These are phyloP conservation scores for Danaus chrysippus DNA, from an alignment of 2,888 invertebrate species.

Conservation along the genomic window DNA sequence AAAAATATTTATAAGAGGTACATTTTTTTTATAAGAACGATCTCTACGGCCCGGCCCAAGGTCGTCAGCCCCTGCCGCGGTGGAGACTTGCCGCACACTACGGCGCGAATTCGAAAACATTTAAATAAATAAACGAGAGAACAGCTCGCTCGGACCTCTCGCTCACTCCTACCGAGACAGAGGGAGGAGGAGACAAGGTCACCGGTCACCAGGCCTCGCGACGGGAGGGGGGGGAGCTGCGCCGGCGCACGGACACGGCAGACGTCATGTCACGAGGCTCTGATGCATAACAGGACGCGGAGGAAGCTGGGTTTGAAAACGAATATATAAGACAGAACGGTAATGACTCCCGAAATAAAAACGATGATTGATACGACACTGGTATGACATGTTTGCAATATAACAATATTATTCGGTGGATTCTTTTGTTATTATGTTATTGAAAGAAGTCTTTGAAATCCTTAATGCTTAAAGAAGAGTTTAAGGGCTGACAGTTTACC, in stretches of 20 bases:
- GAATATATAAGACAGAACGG: slow-evolving; percentile 14
- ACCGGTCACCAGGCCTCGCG: slow-evolving; percentile 74
- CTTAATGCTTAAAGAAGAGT: too few species aligned
- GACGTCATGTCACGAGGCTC: slow-evolving; percentile 63
- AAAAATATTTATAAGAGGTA: slow-evolving; percentile 2
- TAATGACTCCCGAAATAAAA: slow-evolving; percentile 7
- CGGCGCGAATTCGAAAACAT: slow-evolving; percentile 70
- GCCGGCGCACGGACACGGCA: slow-evolving; percentile 60
- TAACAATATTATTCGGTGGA: too few species aligned
- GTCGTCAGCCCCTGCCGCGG: slow-evolving; percentile 66
- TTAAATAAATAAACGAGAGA: slow-evolving; percentile 69
- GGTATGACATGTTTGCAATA: too few species aligned
- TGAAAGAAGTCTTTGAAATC: too few species aligned
- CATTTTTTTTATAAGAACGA: slow-evolving; percentile 31
- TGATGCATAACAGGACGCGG: slow-evolving; percentile 67
- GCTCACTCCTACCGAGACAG: slow-evolving; percentile 47
- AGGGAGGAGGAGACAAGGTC: slow-evolving; percentile 71
- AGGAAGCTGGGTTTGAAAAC: slow-evolving; percentile 39
- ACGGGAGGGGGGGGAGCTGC: slow-evolving; percentile 57
- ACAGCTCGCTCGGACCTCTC: slow-evolving; percentile 39
- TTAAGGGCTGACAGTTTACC: too few species aligned
- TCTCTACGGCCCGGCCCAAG: slow-evolving; percentile 48
- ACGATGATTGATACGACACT: background rate
- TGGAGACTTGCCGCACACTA: slow-evolving; percentile 56
- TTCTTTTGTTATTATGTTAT: too few species aligned